Conservation (phyloP, 2,113 vertebrate genomes). For the Pseudorasbora parva region DNA sequence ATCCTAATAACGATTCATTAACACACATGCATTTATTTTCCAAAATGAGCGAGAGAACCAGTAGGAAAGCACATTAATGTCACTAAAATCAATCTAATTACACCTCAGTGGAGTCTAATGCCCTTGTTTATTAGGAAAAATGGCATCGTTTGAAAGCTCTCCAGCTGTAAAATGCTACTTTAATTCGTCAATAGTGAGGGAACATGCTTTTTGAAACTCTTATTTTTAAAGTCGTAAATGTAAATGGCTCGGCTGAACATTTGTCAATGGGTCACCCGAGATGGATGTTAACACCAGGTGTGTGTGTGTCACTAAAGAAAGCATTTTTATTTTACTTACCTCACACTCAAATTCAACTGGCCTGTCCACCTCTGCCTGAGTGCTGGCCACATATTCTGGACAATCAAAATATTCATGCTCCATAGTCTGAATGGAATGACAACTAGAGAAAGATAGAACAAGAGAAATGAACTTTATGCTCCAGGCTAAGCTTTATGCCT, state of each 20-base stretch:
- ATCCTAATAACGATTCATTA: neutral
- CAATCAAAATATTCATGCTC: constrained; percentile 92
- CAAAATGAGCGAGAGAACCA: neutral
- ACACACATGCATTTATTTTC: constrained; percentile 2
- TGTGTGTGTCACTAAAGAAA: neutral
- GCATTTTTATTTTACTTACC: constrained; percentile 74
- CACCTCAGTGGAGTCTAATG: constrained; percentile 6
- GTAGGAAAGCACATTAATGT: constrained; percentile 22
- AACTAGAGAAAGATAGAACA: constrained; percentile 71
- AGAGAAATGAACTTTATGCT: neutral
- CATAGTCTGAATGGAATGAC: constrained; percentile 92
- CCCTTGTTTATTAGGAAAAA: constrained; percentile 4
- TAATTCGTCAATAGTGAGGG: neutral
- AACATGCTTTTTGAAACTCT: neutral
- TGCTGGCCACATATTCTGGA: constrained; percentile 88
- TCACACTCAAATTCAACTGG: constrained; percentile 92
- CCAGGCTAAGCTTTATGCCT: neutral
- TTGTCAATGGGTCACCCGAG: neutral
- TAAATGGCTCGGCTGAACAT: neutral
- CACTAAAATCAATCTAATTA: constrained; percentile 23
- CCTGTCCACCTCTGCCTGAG: constrained; percentile 85
- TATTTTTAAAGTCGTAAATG: neutral
- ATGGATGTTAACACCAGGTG: neutral
- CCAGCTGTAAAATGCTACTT: neutral
- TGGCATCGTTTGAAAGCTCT: neutral